Percentiles rank a stretch among this genome's conserved stretches.
Conservation (phyloP, 1,140 invertebrate genomes). For the Phthorimaea operculella region DNA sequence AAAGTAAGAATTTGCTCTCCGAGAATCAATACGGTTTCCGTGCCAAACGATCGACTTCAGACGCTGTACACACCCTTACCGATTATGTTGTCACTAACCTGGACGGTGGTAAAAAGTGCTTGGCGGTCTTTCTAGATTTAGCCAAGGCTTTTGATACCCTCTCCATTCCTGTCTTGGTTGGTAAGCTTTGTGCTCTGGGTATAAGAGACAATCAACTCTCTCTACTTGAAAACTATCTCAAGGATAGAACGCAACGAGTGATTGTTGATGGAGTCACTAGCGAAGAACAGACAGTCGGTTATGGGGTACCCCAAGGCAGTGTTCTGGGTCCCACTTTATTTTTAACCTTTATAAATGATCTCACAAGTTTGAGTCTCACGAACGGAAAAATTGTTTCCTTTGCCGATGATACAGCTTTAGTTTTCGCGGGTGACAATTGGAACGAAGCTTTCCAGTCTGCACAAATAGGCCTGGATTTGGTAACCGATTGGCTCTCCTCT, state of each 20-base stretch:
- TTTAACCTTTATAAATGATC: slow-evolving; percentile 8
- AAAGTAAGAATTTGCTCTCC: slow-evolving; percentile 5
- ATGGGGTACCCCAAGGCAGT: slow-evolving; percentile 8
- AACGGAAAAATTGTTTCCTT: slow-evolving; percentile 4
- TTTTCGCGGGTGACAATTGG: slow-evolving; percentile 3
- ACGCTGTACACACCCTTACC: slow-evolving; percentile 5
- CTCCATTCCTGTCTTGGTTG: slow-evolving; percentile 2
- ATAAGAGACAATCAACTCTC: background rate
- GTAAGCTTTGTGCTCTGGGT: background rate
- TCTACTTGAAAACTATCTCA: slow-evolving; percentile 2
- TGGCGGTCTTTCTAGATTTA: slow-evolving; percentile 9
- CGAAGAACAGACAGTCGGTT: background rate
- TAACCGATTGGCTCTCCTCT: background rate
- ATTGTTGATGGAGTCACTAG: background rate
- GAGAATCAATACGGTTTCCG: slow-evolving; percentile 13
- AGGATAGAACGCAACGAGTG: background rate
- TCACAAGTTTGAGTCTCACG: slow-evolving; percentile 3
- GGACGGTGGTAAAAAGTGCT: slow-evolving; percentile 2
- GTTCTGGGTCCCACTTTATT: slow-evolving; percentile 8
- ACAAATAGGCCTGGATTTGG: background rate
- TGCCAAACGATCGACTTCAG: background rate
- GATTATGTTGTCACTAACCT: slow-evolving; percentile 4
- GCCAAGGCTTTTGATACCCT: slow-evolving; percentile 13
- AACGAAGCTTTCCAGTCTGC: background rate
- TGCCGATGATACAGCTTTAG: slow-evolving; percentile 9